Conservation (phyloP, 2,888 invertebrate species). For the Aphidoletes aphidimyza region DNA sequence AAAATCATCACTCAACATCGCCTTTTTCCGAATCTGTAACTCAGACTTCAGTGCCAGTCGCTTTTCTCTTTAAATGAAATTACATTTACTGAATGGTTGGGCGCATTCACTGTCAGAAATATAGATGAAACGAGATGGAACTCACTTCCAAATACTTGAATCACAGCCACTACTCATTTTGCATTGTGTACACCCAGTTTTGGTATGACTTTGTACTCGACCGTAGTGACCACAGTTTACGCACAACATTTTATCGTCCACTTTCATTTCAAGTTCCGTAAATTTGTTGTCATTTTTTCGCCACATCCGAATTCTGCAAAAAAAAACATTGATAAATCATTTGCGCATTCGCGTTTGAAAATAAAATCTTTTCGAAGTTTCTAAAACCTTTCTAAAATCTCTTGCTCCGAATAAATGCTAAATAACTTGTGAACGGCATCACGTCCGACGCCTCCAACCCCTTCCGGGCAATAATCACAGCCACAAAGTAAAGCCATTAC, state of each 20-base stretch:
- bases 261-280: slow-evolving; percentile 68
- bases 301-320: slow-evolving; percentile 73
- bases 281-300: slow-evolving; percentile 69
- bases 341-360: too few relatives aligned
- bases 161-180: slow-evolving; percentile 72
- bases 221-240: slow-evolving; percentile 79
- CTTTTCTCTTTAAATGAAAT: slow-evolving; percentile 68
- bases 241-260: slow-evolving; percentile 73
- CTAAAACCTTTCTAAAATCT: slow-evolving; percentile 72
- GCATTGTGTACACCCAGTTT: slow-evolving; percentile 75
- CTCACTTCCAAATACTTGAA: slow-evolving; percentile 72
- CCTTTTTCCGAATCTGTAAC: slow-evolving; percentile 74
- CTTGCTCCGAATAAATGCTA: slow-evolving; percentile 71
- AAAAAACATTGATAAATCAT: not conserved
- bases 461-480: slow-evolving; percentile 84
- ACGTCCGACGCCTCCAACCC: slow-evolving; percentile 81
- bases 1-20: slow-evolving; percentile 73
- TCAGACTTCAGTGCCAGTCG: slow-evolving; percentile 75
- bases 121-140: too few relatives aligned
- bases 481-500: slow-evolving; percentile 86
- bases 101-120: too few relatives aligned
- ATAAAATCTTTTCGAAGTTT: not conserved
- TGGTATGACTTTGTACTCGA: slow-evolving; percentile 71
- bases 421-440: slow-evolving; percentile 81
- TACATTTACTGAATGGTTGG: not conserved